Evolutionary conservation across 2,113 vertebrate species (phyloP).

Genomic region (Mastomys coucha): DNA sequence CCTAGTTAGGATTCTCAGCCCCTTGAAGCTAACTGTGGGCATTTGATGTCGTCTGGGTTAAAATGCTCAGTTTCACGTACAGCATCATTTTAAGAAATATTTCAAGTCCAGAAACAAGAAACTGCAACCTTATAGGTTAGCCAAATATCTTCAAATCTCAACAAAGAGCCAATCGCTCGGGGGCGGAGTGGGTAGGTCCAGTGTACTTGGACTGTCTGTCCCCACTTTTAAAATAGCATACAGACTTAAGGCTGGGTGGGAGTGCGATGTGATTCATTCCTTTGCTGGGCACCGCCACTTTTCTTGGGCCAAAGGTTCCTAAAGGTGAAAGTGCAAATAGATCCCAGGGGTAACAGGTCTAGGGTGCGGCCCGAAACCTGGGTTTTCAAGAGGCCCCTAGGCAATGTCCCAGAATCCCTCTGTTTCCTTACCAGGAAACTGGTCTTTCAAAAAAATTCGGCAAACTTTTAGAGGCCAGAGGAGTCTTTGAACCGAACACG

Average conservation of each 20-base stretch:
- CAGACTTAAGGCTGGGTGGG: neutral
- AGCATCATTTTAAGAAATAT: neutral
- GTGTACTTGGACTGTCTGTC: neutral
- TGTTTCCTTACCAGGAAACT: neutral
- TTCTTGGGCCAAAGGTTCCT: neutral
- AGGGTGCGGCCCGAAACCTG: neutral
- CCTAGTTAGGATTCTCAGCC: neutral
- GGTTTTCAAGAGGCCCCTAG: neutral
- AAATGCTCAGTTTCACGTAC: neutral
- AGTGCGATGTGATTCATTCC: neutral
- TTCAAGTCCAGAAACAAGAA: conserved; percentile 15
- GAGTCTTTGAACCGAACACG: neutral
- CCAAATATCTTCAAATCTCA: neutral
- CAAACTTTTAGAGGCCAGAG: neutral
- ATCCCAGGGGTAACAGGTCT: neutral
- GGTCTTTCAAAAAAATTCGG: neutral
- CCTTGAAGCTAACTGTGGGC: neutral
- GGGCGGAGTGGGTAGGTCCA: neutral
- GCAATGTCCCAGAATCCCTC: neutral
- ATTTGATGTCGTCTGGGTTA: neutral
- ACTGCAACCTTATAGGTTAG: neutral
- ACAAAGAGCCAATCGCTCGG: neutral
- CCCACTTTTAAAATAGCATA: neutral
- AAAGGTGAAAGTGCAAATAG: neutral
- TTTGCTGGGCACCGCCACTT: neutral